Base-by-base conservation (phyloP, 2,888 invertebrate genomes). In the Ditula angustiorana region DNA sequence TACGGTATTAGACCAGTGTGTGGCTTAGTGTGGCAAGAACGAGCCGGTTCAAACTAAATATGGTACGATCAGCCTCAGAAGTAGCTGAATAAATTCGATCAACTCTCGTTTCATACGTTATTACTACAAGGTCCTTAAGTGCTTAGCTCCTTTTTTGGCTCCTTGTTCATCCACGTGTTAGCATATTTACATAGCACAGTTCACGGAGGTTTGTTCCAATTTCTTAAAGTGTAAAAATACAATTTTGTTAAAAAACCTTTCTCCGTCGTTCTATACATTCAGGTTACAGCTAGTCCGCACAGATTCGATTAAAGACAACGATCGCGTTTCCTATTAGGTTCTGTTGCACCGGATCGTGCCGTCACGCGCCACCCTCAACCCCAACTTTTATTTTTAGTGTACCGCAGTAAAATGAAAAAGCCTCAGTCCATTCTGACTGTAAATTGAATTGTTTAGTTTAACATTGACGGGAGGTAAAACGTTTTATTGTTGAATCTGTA, bases 301-400 rank as follows among this genome's bases (percentile, higher is more conserved):
- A 79, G 81, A 88, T 87, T 87, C 84, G 84, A 87, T 87, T 87
- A 87, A 82, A 87, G 84, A 85, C 85, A 86, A 86, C 82, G 87
- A 87, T 87, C 85, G 83, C 84, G 78, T 87, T 87, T 86, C 84
- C 86, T 85, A 86, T 88, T 86, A 86, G 81, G 81, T 82, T 83
- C 78, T 75, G 82, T 83, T 84, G 83, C 85, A 85, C 75, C 76
- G 75, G 79, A 69, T 80, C 80, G 80, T 86, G 85, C 82, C 82
- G 83, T 84, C 85, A 86, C 80, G 80, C 74, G 73, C 74, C 73
- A 71, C 71, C 74, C 73, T 70, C 71, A 61, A 70, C 70, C 66
- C 66, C 64, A 67, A 73, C 66, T 72, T 69, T 66, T 70, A 58
- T 64, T 64, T 64, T 53, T 64, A 64, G 64, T 64, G 58, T 64